A percentile compares a stretch with the other conserved stretches of the same genome.
These are phyloP conservation scores for Leptopilina drosophilae DNA, from an alignment of 2,888 invertebrate species.

Conservation along the genomic window DNA sequence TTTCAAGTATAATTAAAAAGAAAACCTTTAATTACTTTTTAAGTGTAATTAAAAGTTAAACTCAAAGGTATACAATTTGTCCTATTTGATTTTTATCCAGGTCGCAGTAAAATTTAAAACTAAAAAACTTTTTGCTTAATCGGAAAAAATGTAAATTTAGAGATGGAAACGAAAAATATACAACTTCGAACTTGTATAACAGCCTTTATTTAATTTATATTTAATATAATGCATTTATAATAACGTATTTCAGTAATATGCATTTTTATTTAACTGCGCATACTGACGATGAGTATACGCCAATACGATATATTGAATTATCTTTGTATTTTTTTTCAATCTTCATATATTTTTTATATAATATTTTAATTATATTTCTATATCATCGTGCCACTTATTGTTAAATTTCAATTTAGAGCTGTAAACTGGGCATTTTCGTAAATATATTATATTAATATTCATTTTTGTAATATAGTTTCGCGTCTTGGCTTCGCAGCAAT, in stretches of 20 bases:
- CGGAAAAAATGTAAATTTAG: background rate
- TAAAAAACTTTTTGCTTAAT: too few species aligned
- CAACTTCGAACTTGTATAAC: constrained; percentile 65
- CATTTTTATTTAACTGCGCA: constrained; percentile 25
- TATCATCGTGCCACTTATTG: constrained; percentile 11
- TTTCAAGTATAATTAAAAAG: too few species aligned
- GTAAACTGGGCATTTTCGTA: background rate
- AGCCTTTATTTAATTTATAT: constrained; percentile 70
- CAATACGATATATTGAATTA: constrained; percentile 20
- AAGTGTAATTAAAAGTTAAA: too few species aligned
- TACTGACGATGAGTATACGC: background rate
- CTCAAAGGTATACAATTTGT: too few species aligned
- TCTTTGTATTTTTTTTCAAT: background rate
- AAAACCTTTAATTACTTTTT: too few species aligned
- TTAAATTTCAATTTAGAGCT: constrained; percentile 7
- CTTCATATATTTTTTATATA: constrained; percentile 10
- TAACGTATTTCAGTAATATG: constrained; percentile 36
- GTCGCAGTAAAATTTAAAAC: too few species aligned
- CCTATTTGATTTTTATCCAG: too few species aligned
- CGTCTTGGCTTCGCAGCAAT: background rate
- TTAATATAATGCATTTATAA: constrained; percentile 45
- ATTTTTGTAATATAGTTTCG: background rate
- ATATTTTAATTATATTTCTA: constrained; percentile 23
- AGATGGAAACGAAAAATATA: background rate
- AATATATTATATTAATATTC: background rate